Conservation (phyloP, 1,140 invertebrate genomes). For the Brachionus plicatilis region DNA sequence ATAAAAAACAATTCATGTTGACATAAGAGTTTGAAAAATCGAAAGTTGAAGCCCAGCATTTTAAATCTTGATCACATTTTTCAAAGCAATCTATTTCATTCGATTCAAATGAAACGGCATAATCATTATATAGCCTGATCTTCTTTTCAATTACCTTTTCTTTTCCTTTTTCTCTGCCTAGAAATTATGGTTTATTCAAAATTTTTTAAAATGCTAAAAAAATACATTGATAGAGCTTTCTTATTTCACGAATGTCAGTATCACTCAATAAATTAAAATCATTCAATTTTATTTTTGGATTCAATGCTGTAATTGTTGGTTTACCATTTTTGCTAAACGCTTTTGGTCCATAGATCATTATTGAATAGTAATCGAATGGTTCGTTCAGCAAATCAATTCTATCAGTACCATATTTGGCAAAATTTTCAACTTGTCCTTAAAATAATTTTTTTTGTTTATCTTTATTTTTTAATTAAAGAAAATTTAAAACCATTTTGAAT, state of each 20-base stretch:
- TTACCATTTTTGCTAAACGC: background rate
- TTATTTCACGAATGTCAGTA: background rate
- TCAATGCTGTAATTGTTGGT: background rate
- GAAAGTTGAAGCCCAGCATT: background rate
- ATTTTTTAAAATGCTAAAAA: background rate
- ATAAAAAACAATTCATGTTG: background rate
- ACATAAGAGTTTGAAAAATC: background rate
- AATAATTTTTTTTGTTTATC: background rate
- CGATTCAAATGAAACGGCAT: background rate
- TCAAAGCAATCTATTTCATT: background rate
- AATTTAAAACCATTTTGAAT: background rate
- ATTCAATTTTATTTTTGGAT: background rate
- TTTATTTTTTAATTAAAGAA: no score
- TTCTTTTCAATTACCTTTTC: background rate
- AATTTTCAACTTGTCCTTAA: background rate
- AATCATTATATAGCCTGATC: background rate
- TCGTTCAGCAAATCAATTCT: background rate
- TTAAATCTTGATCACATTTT: background rate
- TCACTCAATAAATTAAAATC: background rate
- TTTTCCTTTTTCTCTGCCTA: background rate
- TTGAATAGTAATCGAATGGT: background rate
- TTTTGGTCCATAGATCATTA: background rate
- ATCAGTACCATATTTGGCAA: background rate
- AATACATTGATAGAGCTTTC: background rate
- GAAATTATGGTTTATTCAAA: background rate